phyloP scores from a whole-genome alignment of 1,140 invertebrate species.

The Drosophila sucinea region DNA sequence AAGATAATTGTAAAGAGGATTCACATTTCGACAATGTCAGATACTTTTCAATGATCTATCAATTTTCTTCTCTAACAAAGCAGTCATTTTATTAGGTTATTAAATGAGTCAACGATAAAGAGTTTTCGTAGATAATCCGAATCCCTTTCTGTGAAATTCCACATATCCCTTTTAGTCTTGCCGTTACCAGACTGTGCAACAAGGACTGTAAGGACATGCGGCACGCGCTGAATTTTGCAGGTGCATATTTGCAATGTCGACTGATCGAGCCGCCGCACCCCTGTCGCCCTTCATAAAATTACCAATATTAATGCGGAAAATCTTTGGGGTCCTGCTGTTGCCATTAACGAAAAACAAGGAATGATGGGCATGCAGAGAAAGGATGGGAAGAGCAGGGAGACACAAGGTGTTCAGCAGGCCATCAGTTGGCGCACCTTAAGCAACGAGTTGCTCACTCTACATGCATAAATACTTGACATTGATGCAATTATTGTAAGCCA shows the following conservation, averaged over 20 bases:
- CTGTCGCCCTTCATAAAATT: constrained; percentile 56
- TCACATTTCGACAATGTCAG: no score
- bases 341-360: constrained; percentile 22
- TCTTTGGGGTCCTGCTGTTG: constrained; percentile 52
- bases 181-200: constrained; percentile 22
- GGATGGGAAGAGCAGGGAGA: background rate
- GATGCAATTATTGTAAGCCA: constrained; percentile 58
- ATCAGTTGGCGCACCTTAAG: constrained; percentile 45
- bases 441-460: constrained; percentile 19
- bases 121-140: background rate
- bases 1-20: no score
- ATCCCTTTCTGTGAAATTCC: background rate
- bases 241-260: constrained; percentile 39
- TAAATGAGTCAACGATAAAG: background rate
- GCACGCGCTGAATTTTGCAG: constrained; percentile 56
- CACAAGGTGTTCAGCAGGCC: constrained; percentile 54
- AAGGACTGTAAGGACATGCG: constrained; percentile 38
- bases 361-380: background rate
- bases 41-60: no score
- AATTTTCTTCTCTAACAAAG: no score
- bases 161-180: constrained; percentile 24
- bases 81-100: background rate
- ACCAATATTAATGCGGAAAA: constrained; percentile 64
- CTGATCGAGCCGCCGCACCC: constrained; percentile 10
- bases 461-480: constrained; percentile 47